A percentile compares a stretch with the other conserved stretches of the same genome.
Evolutionary conservation across 1,140 invertebrate genomes (phyloP).

Genomic region (Gonioctena quinquepunctata): DNA sequence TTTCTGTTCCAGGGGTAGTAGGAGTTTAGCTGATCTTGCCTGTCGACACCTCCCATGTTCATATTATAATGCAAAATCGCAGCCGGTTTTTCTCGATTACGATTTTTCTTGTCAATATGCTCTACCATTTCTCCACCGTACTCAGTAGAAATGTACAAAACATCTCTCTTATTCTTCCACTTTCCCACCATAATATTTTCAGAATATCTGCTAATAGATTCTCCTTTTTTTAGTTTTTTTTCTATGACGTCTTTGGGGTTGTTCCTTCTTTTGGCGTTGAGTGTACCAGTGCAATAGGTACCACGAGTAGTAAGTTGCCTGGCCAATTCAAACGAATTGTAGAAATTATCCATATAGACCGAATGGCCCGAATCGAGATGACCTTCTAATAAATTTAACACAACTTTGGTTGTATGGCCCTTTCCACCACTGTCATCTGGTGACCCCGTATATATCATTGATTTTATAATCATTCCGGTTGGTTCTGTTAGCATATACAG

Average conservation of each 20-base stretch:
- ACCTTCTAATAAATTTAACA: constrained; percentile 41
- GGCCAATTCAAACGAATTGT: constrained; percentile 1
- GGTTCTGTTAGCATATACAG: constrained; percentile 24
- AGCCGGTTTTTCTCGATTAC: constrained; percentile 35
- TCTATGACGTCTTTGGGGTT: constrained; percentile 22
- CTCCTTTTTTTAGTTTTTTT: constrained; percentile 45
- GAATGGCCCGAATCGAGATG: constrained; percentile 26
- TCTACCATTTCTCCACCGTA: constrained; percentile 38
- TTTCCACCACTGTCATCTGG: constrained; percentile 5
- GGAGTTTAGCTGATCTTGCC: constrained; percentile 46
- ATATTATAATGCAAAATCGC: constrained; percentile 46
- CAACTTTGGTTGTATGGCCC: constrained; percentile 42
- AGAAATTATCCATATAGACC: constrained; percentile 13
- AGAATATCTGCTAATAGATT: constrained; percentile 43
- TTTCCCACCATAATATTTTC: constrained; percentile 37
- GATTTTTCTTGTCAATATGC: constrained; percentile 32
- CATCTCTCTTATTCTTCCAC: constrained; percentile 50
- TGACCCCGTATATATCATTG: constrained; percentile 7
- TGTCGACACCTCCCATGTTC: constrained; percentile 44
- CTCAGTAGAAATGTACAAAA: constrained; percentile 46
- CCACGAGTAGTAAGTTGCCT: neutral
- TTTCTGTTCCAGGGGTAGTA: constrained; percentile 50
- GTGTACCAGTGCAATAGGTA: constrained; percentile 49
- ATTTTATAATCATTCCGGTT: constrained; percentile 14
- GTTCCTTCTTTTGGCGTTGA: constrained; percentile 34